Conservation (phyloP, 2,888 invertebrate species). For the Ormyrus rosae region DNA sequence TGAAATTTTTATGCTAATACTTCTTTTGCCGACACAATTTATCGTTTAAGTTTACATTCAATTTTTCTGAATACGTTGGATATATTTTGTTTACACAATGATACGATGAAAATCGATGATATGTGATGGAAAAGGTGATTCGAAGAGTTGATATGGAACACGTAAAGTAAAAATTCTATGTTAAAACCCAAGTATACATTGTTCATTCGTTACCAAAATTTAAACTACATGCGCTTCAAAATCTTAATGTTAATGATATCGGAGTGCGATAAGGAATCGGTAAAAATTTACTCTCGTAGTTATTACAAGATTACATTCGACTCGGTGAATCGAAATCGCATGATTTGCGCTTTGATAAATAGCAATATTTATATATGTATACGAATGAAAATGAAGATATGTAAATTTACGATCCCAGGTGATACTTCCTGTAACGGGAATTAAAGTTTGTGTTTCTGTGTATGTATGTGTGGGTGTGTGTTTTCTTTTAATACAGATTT, state of each 20-base stretch:
- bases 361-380: constrained; percentile 49
- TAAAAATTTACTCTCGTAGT: constrained; percentile 59
- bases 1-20: constrained; percentile 24
- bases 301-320: constrained; percentile 43
- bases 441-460: background rate
- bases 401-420: constrained; percentile 49
- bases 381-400: constrained; percentile 59
- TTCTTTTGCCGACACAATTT: background rate
- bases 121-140: background rate
- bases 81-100: background rate
- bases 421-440: constrained; percentile 31
- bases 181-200: constrained; percentile 40
- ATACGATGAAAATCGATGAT: constrained; percentile 2
- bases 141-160: constrained; percentile 5
- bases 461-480: too few relatives aligned
- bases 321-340: constrained; percentile 8
- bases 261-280: constrained; percentile 56
- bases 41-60: background rate
- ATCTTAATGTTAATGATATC: constrained; percentile 41
- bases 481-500: background rate
- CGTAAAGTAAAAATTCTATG: constrained; percentile 13
- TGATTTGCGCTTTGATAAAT: constrained; percentile 19
- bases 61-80: background rate
- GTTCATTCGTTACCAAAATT: constrained; percentile 1
- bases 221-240: constrained; percentile 23